Evolutionary conservation across 2,113 vertebrate genomes (phyloP), one percentile per base, ranked within the genome.

Genomic region (Nannobrachium achirus): DNA sequence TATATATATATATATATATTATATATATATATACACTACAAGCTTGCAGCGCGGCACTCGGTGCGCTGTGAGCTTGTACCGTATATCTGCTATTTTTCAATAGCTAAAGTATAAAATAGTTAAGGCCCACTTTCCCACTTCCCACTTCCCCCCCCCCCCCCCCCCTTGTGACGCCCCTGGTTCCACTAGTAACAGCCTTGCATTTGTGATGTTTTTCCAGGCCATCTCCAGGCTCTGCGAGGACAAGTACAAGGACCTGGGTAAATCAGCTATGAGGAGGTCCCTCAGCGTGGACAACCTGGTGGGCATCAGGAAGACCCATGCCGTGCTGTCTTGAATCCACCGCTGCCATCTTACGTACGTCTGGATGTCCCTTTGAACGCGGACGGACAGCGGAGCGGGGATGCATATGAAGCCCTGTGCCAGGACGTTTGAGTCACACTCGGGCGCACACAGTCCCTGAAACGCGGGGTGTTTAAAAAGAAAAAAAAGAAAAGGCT

Each of bases 191-290:
- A n/a, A n/a, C n/a, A n/a, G n/a, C n/a, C n/a, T n/a, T n/a, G n/a
- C n/a, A n/a, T 6, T 14, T 42, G 1, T 25, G 1, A 0, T 18
- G 11, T 19, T 64, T 39, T 9, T 58, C 10, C 60, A 99, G 98
- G 97, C 97, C 13, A 98, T 98, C 90, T 99, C 97, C 86, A 94
- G 98, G 84, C 92, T 99, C 66, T 99, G 97, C 60, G 98, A 99
- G 84, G 95, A 98, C 91, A 94, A 95, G 89, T 97, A 97, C 92
- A 98, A 97, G 89, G 96, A 99, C 89, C 88, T 98, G 83, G 93
- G 94, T 72, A 95, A 94, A 89, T 91, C 92, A 41, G 91, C 94
- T 63, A 93, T 99, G 89, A 95, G 94, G 80, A 91, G 94, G 78
- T 98, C 95, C 8, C 92, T 97, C 89, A 99, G 98, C 8, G 96